Evolutionary conservation across 2,113 vertebrate genomes (phyloP), one percentile per base, ranked within the genome.

Genomic region (Osmerus eperlanus): DNA sequence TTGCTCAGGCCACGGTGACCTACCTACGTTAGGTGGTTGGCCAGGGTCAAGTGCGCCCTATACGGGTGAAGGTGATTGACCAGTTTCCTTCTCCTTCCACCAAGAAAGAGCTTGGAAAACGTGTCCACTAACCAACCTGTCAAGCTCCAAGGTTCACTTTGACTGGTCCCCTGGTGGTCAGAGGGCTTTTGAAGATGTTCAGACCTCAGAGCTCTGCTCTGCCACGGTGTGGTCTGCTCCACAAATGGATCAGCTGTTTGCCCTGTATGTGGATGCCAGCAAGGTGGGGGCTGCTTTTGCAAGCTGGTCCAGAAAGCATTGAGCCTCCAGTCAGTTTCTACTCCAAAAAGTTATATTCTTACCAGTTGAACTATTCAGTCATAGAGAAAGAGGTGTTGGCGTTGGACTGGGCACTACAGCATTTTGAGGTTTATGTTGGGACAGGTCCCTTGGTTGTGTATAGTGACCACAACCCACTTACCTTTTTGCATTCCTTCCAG

Each of bases 251-350:
- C 2, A 28, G 8, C 54, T 23, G 19, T 70, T 70, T 12, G 18
- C 56, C 14, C 8, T 71, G 18, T 15, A 16, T 3, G 61, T 63
- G 15, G 70, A 71, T 71, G 60, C 70, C 3, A 71, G 60, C 4
- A 32, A 51, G n/a, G 1, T 23, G 11, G 58, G 32, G 13, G 59
- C 0, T 21, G 21, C 21, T 21, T 21, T 21, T 21, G 21, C 21
- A 21, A 21, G 21, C 59, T 63, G 70, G 67, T 0, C 3, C 52
- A 15, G 51, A 36, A 9, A 11, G 54, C 12, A 56, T 18, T 14
- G 54, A 56, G 3, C 13, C 6, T 16, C 54, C 54, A 9, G 54
- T 0, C 14, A 4, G 54, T 56, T 56, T 56, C 12, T 56, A 4
- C 18, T 56, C 54, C 13, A 56, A 14, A 11, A 56, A 18, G 18